Evolutionary conservation across 2,113 vertebrate species (phyloP).

Genomic region (Upupa epops): DNA sequence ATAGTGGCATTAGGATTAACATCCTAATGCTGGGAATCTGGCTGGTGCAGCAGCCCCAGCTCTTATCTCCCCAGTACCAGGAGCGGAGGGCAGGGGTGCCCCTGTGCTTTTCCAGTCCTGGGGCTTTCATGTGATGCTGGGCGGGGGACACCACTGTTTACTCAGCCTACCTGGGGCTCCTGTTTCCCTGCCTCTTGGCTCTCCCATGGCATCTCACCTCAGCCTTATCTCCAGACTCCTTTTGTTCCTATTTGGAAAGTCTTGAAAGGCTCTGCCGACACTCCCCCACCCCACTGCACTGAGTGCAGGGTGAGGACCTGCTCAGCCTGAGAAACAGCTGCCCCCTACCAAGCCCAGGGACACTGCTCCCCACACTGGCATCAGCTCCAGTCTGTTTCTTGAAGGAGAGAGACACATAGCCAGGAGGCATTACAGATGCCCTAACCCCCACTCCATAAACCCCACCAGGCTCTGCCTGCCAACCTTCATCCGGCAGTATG

Average conservation of each 20-base stretch:
- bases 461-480: background rate
- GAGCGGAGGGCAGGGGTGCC: background rate
- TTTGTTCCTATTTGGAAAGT: background rate
- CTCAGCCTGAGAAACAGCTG: background rate
- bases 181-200: background rate
- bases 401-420: background rate
- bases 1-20: no score
- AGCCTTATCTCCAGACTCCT: background rate
- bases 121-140: background rate
- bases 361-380: background rate
- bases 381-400: background rate
- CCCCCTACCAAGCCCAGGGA: background rate
- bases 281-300: fast-evolving
- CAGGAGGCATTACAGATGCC: background rate
- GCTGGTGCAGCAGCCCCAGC: background rate
- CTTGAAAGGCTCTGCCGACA: background rate
- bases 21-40: background rate
- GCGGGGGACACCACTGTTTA: background rate
- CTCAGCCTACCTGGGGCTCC: background rate
- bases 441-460: background rate
- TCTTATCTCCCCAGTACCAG: background rate
- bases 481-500: slow-evolving; percentile 87
- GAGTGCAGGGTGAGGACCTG: background rate
- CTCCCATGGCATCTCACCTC: background rate
- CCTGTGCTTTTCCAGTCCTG: background rate